These are phyloP conservation scores for Oncorhynchus tshawytscha DNA, from an alignment of 2,113 vertebrate genomes.

Conservation along the genomic window DNA sequence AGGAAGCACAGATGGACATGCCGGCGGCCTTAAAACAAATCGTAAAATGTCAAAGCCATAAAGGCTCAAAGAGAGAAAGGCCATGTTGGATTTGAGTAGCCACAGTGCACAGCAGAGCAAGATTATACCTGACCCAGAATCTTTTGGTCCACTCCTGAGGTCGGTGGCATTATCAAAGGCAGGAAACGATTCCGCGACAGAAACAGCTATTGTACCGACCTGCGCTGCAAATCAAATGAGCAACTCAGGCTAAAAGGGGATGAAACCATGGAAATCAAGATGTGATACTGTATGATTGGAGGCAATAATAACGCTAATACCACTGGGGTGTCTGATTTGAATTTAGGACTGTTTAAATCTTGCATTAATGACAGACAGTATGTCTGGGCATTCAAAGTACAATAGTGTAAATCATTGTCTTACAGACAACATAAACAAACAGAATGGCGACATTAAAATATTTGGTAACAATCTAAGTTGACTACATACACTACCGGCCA, in stretches of 20 bases:
- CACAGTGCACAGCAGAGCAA: neutral
- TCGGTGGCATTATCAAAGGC: slow-evolving; percentile 21
- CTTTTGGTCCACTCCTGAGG: neutral
- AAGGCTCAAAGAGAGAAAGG: slow-evolving; percentile 13
- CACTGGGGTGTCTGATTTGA: neutral
- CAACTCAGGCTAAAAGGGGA: neutral
- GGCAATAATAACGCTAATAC: neutral
- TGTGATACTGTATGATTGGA: neutral
- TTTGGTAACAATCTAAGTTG: too few relatives aligned
- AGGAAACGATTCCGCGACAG: slow-evolving; percentile 11
- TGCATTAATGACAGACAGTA: neutral
- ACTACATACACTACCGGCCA: too few relatives aligned
- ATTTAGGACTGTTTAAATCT: neutral
- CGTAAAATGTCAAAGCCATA: slow-evolving; percentile 27
- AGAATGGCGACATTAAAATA: too few relatives aligned
- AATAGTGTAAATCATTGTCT: neutral
- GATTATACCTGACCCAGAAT: slow-evolving; percentile 9
- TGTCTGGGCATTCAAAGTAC: neutral
- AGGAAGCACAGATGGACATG: neutral
- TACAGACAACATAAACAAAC: neutral
- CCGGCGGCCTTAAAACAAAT: slow-evolving; percentile 5
- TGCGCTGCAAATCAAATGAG: neutral
- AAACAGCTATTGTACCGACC: neutral
- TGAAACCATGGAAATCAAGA: neutral
- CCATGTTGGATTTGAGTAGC: slow-evolving; percentile 10